These are phyloP conservation scores for Coendou prehensilis DNA, from an alignment of 2,797 vertebrate species.

Conservation along the genomic window DNA sequence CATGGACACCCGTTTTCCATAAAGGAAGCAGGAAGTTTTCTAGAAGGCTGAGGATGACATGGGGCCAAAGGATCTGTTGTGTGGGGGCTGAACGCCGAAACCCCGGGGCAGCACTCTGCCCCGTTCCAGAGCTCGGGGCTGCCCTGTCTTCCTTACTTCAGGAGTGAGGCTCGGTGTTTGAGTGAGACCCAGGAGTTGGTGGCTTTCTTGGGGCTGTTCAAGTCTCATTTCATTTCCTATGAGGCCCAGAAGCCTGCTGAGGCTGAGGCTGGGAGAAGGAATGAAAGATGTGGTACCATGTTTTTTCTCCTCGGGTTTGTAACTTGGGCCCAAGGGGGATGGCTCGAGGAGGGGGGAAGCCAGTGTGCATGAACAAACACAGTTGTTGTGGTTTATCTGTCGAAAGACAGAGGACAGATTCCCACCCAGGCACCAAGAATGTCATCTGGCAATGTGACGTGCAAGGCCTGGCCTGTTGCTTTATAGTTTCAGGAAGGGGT, in stretches of 20 bases:
- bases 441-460: constrained; percentile 42
- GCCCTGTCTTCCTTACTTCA: constrained; percentile 34
- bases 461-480: background rate
- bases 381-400: constrained; percentile 66
- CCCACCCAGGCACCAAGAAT: constrained; percentile 15
- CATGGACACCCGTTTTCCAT: constrained; percentile 82
- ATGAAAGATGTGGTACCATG: background rate
- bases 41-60: constrained; percentile 70
- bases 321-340: background rate
- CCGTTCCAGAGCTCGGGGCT: constrained; percentile 76
- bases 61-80: constrained; percentile 81
- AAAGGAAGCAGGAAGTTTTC: constrained; percentile 78
- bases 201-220: background rate
- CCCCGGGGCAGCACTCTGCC: constrained; percentile 56
- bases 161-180: background rate
- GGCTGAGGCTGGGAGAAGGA: constrained; percentile 7
- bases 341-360: background rate
- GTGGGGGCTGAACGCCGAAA: constrained; percentile 76
- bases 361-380: background rate
- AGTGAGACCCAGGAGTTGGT: background rate
- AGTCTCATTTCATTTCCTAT: constrained; percentile 40
- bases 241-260: constrained; percentile 14
- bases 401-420: constrained; percentile 64
- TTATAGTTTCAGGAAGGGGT: constrained; percentile 34
- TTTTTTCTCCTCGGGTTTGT: background rate